Conservation (phyloP, 2,888 invertebrate species). For the Eupithecia subfuscata region DNA sequence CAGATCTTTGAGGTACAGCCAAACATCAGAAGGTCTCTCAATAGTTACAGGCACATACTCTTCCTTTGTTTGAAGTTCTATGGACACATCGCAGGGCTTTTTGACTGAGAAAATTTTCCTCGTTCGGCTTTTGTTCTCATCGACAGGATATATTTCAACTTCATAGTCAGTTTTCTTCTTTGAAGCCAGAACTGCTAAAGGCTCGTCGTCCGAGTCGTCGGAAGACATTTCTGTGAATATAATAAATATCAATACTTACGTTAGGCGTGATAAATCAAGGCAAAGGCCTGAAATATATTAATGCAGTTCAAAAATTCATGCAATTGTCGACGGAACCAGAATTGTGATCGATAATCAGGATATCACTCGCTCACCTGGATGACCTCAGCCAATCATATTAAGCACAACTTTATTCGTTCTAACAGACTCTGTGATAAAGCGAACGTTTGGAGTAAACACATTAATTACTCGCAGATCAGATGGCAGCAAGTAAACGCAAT, state of each 20-base stretch:
- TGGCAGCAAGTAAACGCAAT: too few relatives aligned
- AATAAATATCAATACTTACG: background rate
- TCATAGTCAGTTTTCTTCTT: slow-evolving; percentile 57
- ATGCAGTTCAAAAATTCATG: background rate
- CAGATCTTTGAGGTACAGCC: slow-evolving; percentile 79
- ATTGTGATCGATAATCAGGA: background rate
- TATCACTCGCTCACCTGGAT: background rate
- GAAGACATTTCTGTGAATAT: slow-evolving; percentile 46
- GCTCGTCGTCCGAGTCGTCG: slow-evolving; percentile 79
- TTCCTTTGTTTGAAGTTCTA: slow-evolving; percentile 46
- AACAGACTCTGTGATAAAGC: background rate
- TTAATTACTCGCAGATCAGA: too few relatives aligned
- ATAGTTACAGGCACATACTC: slow-evolving; percentile 48
- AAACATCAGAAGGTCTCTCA: slow-evolving; percentile 74
- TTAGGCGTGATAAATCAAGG: background rate
- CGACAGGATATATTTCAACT: slow-evolving; percentile 38
- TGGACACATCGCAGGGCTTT: slow-evolving; percentile 49
- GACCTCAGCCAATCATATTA: background rate
- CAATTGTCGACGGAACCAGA: background rate
- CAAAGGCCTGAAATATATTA: background rate
- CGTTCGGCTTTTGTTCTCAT: slow-evolving; percentile 49
- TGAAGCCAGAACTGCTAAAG: slow-evolving; percentile 70
- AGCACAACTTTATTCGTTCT: background rate
- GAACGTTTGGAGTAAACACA: background rate
- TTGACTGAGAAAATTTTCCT: slow-evolving; percentile 46